Base-by-base conservation (phyloP, 2,888 invertebrate genomes). In the Onthophagus sagittarius region DNA sequence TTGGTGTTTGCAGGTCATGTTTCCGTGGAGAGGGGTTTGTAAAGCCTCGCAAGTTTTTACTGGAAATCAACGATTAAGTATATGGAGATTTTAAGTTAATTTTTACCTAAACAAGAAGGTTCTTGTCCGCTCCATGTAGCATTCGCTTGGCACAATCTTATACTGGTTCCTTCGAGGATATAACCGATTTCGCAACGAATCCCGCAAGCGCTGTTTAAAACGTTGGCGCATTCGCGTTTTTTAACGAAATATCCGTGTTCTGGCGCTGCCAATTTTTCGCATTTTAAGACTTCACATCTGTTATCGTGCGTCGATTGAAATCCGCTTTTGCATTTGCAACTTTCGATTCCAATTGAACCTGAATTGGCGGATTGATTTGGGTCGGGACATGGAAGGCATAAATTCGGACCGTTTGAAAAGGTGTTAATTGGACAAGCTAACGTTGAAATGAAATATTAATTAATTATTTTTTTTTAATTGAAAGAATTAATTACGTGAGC, bases 141-240 rank as follows among this genome's bases (percentile, higher is more conserved):
- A 81, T 90, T 88, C 73, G 87, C 88, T 75, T 88, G 87, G 79
- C 93, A 92, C 7, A 92, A 84, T 73, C 91, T 84, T 67, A 92
- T 88, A 77, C 89, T 89, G 77, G 80, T 84, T 7, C 86, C 86
- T 39, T 79, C 80, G 32, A 85, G 78, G 71, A 81, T 82, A 81
- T 89, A 92, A 0, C 92, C 92, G 31, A 90, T 88, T 78, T 88
- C 87, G 80, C 92, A 93, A 64, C 90, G 85, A 5, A 91, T 86
- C 0, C 92, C 92, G 82, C 92, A 92, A 0, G 91, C 92, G n/a
- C 91, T 90, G 80, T 92, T 90, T 70, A 91, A 86, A 5, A 90
- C 90, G 78, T 89, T 90, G 74, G 86, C 88, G 81, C 92, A 92
- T 32, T 87, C 86, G 62, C 86, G 87, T 69, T 84, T 84, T 77